These are phyloP conservation scores for Hydriomena furcata DNA, from an alignment of 2,888 invertebrate species.

Conservation along the genomic window DNA sequence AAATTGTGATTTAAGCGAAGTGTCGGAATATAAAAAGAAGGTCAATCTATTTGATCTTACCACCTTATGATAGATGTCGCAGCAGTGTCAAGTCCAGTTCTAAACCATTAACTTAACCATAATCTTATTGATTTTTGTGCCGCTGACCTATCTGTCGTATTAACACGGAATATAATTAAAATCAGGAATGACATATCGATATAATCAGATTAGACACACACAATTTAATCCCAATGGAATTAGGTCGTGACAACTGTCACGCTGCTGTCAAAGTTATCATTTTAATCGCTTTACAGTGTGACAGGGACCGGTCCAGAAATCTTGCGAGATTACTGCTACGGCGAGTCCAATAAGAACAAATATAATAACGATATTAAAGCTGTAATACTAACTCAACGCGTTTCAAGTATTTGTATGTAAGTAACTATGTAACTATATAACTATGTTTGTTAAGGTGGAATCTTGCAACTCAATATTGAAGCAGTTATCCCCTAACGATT, in stretches of 20 bases:
- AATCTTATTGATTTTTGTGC: slow-evolving; percentile 19
- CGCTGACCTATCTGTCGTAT: slow-evolving; percentile 23
- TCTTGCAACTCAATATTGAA: too few relatives aligned
- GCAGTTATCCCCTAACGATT: too few relatives aligned
- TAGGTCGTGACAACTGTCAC: slow-evolving; percentile 62
- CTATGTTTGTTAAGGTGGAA: too few relatives aligned
- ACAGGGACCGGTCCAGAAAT: slow-evolving; percentile 13
- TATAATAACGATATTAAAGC: not conserved
- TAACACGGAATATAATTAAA: slow-evolving; percentile 29
- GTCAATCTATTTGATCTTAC: too few relatives aligned
- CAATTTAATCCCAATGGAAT: slow-evolving; percentile 67
- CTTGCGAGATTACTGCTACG: slow-evolving; percentile 8
- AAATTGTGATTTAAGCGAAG: too few relatives aligned
- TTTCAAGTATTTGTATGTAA: too few relatives aligned
- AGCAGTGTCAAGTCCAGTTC: not conserved
- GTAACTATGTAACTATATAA: too few relatives aligned
- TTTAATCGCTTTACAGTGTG: slow-evolving; percentile 22
- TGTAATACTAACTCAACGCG: too few relatives aligned
- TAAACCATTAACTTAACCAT: slow-evolving; percentile 12
- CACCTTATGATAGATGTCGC: too few relatives aligned
- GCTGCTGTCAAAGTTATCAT: slow-evolving; percentile 57
- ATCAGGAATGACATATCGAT: slow-evolving; percentile 50
- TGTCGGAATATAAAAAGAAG: too few relatives aligned
- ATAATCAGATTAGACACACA: slow-evolving; percentile 69
- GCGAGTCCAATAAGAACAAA: not conserved